Evolutionary conservation across 2,888 invertebrate genomes (phyloP).

Genomic region (Erebia epiphron): DNA sequence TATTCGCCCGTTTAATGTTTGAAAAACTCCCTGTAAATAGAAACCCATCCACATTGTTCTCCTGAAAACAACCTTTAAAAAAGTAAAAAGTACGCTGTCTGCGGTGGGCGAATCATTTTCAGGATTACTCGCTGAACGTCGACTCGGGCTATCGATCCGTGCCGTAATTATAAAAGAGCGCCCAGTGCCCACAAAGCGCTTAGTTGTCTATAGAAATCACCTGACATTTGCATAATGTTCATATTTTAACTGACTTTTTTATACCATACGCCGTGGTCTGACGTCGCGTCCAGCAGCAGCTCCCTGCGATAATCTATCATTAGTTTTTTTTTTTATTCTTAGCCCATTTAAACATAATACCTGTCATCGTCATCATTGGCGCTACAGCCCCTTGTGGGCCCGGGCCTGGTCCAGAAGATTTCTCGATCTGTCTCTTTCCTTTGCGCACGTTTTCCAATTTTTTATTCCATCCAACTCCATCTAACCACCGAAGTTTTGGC

Average conservation of each 20-base stretch:
- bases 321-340: too few relatives aligned
- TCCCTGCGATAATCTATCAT: neutral
- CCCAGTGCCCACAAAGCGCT: conserved; percentile 41
- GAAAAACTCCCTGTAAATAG: conserved; percentile 32
- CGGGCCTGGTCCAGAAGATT: too few relatives aligned
- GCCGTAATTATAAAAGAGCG: conserved; percentile 54
- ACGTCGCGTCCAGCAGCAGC: too few relatives aligned
- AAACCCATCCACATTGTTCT: conserved; percentile 34
- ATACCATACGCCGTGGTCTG: too few relatives aligned
- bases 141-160: conserved; percentile 47
- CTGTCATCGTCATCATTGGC: too few relatives aligned
- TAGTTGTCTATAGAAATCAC: conserved; percentile 30
- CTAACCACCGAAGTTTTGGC: too few relatives aligned
- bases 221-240: conserved; percentile 29
- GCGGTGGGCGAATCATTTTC: conserved; percentile 45
- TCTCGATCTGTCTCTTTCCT: too few relatives aligned
- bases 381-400: too few relatives aligned
- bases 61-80: conserved; percentile 35
- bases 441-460: too few relatives aligned
- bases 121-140: conserved; percentile 44
- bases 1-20: conserved; percentile 29
- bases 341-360: too few relatives aligned
- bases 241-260: conserved; percentile 15
- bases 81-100: conserved; percentile 37
- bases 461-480: too few relatives aligned